A percentile compares a stretch with the other conserved stretches of the same genome.
phyloP scores from a whole-genome alignment of 2,797 vertebrate genomes.

The Sebastes jordani region DNA sequence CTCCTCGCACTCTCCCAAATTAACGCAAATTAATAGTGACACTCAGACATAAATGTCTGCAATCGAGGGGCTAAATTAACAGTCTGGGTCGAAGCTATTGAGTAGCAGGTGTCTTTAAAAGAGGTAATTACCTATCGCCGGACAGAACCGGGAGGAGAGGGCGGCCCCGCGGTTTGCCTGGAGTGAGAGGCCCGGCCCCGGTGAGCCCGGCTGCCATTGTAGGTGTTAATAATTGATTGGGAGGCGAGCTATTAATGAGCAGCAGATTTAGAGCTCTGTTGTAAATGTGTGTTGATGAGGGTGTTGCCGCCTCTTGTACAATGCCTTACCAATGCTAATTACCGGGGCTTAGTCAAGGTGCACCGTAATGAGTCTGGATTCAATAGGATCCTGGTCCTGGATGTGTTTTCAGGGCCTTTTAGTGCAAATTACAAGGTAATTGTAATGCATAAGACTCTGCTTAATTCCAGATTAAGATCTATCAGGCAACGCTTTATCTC shows the following conservation, averaged over 20 bases:
- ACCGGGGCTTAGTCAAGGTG: slow-evolving; percentile 79
- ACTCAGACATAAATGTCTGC: slow-evolving; percentile 87
- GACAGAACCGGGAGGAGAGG: slow-evolving; percentile 74
- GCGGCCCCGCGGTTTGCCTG: slow-evolving; percentile 69
- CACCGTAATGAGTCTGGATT: slow-evolving; percentile 78
- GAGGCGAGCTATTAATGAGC: slow-evolving; percentile 84
- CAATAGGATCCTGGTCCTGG: slow-evolving; percentile 69
- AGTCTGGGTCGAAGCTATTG: slow-evolving; percentile 85
- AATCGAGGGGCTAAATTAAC: slow-evolving; percentile 82
- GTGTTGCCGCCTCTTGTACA: slow-evolving; percentile 78
- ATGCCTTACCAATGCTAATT: slow-evolving; percentile 82
- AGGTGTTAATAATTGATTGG: slow-evolving; percentile 88
- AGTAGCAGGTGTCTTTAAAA: slow-evolving; percentile 89
- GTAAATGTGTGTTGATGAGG: slow-evolving; percentile 82
- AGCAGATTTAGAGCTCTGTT: slow-evolving; percentile 79
- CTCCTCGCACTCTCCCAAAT: slow-evolving; percentile 74
- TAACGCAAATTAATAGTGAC: slow-evolving; percentile 89
- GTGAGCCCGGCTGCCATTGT: slow-evolving; percentile 75
- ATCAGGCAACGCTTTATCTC: slow-evolving; percentile 35
- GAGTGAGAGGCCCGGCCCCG: slow-evolving; percentile 74
- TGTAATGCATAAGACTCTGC: slow-evolving; percentile 61
- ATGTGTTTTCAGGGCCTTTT: slow-evolving; percentile 77
- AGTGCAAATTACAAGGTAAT: slow-evolving; percentile 72
- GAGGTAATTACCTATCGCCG: slow-evolving; percentile 82
- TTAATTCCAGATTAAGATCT: slow-evolving; percentile 68